Evolutionary conservation across 30 jellyfish, hydroid and myxozoan species (phyloP).

Genomic region (Cassiopea andromeda): DNA sequence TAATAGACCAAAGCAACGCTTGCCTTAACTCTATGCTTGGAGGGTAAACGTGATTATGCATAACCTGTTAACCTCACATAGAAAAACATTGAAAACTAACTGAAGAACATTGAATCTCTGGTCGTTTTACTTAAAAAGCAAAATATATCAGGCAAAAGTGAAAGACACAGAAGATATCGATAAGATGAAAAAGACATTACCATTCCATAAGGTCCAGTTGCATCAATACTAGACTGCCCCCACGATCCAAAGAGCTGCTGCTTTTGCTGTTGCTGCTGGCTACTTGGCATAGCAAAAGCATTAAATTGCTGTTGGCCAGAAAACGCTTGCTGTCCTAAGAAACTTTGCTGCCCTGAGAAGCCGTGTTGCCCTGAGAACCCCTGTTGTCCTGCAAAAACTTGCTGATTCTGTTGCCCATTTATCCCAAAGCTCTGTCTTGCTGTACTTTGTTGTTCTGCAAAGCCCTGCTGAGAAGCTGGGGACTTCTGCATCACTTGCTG

Average conservation of each 20-base stretch:
- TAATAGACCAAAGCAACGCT: too few species aligned
- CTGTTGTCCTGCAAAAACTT: neutral
- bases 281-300: slow-evolving; percentile 17
- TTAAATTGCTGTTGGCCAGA: slow-evolving; percentile 12
- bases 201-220: slow-evolving; percentile 65
- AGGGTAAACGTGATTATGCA: too few species aligned
- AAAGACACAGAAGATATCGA: too few species aligned
- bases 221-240: slow-evolving; percentile 50
- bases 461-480: slow-evolving; percentile 7
- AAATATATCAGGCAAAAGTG: too few species aligned
- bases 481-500: neutral
- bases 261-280: slow-evolving; percentile 46
- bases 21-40: too few species aligned
- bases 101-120: neutral
- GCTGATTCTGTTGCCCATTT: neutral
- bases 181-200: slow-evolving; percentile 1
- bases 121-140: neutral
- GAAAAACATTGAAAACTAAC: too few species aligned
- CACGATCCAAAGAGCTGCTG: slow-evolving; percentile 79
- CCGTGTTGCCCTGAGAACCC: neutral
- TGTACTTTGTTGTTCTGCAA: neutral
- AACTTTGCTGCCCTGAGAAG: neutral
- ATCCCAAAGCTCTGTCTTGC: neutral
- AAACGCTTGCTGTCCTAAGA: neutral
- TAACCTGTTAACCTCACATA: too few species aligned